A percentile compares a stretch with the other conserved stretches of the same genome.
These are phyloP conservation scores for Villa cingulata DNA, from an alignment of 2,888 invertebrate species.

Conservation along the genomic window DNA sequence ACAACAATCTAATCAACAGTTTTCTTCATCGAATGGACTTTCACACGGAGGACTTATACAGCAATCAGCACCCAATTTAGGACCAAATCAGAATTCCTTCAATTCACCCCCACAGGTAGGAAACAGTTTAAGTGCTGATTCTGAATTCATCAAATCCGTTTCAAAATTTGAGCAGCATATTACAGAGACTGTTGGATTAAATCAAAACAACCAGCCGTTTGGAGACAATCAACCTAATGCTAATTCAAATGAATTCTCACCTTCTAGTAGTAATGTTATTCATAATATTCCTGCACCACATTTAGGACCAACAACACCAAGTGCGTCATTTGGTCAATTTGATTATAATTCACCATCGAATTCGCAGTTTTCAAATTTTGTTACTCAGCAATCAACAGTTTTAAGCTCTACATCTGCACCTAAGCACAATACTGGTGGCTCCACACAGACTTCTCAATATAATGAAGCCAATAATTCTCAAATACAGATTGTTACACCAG, in stretches of 20 bases:
- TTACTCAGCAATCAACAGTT: slow-evolving; percentile 1
- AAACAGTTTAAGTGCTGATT: slow-evolving; percentile 21
- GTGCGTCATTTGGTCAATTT: slow-evolving; percentile 6
- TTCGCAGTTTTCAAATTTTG: slow-evolving; percentile 7
- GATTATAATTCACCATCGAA: background rate
- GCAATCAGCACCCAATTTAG: slow-evolving; percentile 26
- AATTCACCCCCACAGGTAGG: slow-evolving; percentile 1
- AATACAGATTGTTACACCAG: slow-evolving; percentile 32
- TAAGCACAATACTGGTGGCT: no score
- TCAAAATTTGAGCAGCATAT: slow-evolving; percentile 70
- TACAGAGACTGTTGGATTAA: slow-evolving; percentile 39
- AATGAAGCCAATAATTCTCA: slow-evolving; percentile 30
- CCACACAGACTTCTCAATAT: slow-evolving; percentile 24
- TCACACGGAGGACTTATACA: background rate
- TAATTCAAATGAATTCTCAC: slow-evolving; percentile 12
- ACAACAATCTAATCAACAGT: slow-evolving; percentile 26
- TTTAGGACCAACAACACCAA: slow-evolving; percentile 21
- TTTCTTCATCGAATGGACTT: slow-evolving; percentile 20
- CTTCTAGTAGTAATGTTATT: slow-evolving; percentile 23
- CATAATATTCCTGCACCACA: slow-evolving; percentile 34
- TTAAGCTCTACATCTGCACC: slow-evolving; percentile 9
- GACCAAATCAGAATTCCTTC: slow-evolving; percentile 20
- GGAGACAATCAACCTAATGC: slow-evolving; percentile 6
- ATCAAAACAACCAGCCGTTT: slow-evolving; percentile 17
- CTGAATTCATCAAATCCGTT: slow-evolving; percentile 61